A percentile compares a stretch with the other conserved stretches of the same genome.
Conservation (phyloP, 1,140 invertebrate species). For the Drosophila equinoxialis region DNA sequence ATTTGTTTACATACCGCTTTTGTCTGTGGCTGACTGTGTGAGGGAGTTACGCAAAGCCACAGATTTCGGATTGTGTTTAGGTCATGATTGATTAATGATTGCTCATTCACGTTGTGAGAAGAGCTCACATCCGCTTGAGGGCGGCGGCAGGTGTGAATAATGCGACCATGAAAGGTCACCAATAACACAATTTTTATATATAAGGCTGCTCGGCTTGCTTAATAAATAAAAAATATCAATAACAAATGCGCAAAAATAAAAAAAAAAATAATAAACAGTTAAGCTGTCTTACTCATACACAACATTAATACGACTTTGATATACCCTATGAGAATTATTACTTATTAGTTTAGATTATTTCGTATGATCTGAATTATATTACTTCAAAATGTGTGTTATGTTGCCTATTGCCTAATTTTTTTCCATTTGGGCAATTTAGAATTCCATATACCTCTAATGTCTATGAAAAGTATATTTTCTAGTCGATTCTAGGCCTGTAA, state of each 20-base stretch:
- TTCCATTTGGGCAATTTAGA: no score
- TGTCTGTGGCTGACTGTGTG: neutral
- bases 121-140: constrained; percentile 11
- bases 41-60: constrained; percentile 9
- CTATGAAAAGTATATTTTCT: no score
- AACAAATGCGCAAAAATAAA: neutral
- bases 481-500: no score
- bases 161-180: constrained; percentile 16
- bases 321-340: no score
- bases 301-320: no score
- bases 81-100: constrained; percentile 22
- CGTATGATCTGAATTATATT: no score
- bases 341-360: no score
- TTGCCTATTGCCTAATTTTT: no score
- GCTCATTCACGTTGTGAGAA: neutral
- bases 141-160: constrained; percentile 13
- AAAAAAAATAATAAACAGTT: neutral
- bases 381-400: no score
- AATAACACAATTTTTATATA: neutral
- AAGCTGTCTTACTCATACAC: neutral
- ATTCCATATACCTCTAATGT: no score
- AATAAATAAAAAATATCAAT: neutral
- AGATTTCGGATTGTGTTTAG: constrained; percentile 3
- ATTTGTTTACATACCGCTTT: constrained; percentile 8
- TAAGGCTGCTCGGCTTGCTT: neutral